Conservation (phyloP, 2,797 vertebrate genomes). For the Pitangus sulphuratus region DNA sequence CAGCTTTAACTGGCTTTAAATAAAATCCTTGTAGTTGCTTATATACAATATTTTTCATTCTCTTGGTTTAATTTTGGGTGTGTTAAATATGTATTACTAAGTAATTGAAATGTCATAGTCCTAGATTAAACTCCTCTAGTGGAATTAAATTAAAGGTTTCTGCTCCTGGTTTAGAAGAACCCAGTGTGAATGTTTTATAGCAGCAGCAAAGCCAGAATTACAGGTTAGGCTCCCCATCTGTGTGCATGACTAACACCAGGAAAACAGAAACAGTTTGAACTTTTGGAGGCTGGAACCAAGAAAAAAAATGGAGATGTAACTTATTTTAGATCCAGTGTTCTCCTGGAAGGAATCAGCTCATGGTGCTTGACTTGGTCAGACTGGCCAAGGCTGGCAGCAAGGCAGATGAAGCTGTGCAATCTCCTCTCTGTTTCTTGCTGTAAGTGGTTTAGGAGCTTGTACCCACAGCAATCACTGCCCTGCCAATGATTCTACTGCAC, state of each 20-base stretch:
- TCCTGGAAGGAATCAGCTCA: neutral
- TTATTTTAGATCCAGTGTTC: conserved; percentile 14
- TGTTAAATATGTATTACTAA: conserved; percentile 38
- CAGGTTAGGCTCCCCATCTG: conserved; percentile 49
- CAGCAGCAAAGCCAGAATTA: conserved; percentile 71
- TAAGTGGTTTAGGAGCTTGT: neutral
- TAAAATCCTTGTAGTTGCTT: conserved; percentile 37
- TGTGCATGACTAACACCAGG: conserved; percentile 48
- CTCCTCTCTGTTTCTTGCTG: neutral
- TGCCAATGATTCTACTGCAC: neutral
- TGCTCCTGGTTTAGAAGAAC: conserved; percentile 9
- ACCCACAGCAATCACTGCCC: neutral
- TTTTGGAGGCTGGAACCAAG: neutral
- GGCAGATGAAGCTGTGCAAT: neutral
- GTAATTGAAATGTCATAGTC: conserved; percentile 65
- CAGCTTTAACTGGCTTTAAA: conserved; percentile 27
- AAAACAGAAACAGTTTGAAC: conserved; percentile 42
- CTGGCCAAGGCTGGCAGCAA: neutral
- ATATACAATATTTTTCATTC: conserved; percentile 7
- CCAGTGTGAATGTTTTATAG: conserved; percentile 53
- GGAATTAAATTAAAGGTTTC: conserved; percentile 66
- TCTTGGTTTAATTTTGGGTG: conserved; percentile 54
- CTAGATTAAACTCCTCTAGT: conserved; percentile 55
- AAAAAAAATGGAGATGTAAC: neutral
- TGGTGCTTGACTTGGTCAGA: neutral